Evolutionary conservation across 2,888 invertebrate species (phyloP), one percentile per base, ranked within the genome.

Genomic region (Crossocerus cetratus): DNA sequence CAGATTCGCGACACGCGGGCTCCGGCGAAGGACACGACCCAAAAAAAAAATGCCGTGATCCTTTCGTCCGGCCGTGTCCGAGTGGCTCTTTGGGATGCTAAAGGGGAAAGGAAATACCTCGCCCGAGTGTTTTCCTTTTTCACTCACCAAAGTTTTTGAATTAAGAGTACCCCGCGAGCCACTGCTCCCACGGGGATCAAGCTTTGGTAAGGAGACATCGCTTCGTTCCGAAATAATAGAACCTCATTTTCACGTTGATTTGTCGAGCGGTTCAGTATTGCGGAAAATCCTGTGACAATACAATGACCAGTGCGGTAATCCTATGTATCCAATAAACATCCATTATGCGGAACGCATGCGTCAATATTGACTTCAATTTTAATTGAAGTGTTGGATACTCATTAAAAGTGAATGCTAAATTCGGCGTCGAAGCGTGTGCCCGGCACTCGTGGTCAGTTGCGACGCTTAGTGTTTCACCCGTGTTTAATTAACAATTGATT

Each of bases 41-140:
- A 56, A 64, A 56, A 64, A 56, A 64, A 2, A 49, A 49, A 49
- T 49, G 49, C 49, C 16, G 49, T n/a, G 49, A 16, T 49, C 49
- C 49, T 49, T 49, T 49, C 16, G 49, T 49, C 16, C 49, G n/a
- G 49, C 49, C 49, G 16, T 42, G 18, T 2, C 43, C 49, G 21
- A 22, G 14, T 14, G 22, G 22, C 32, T n/a, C 57, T 57, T 21
- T 49, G 49, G 49, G 49, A 49, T 49, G 49, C 49, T 49, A 49
- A 55, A 16, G 20, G 55, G 13, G 55, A 55, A 55, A 55, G 20
- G 55, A 55, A 55, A 55, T 18, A 20, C 8, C 55, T 55, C 22
- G 55, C 49, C 49, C 49, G 49, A 49, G 49, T 49, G 16, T 4
- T 49, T 49, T 32, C 32, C 49, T 49, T 49, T 14, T 49, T 49